phyloP scores from a whole-genome alignment of 2,888 invertebrate genomes.

The Mesorhabditis spiculigera region DNA sequence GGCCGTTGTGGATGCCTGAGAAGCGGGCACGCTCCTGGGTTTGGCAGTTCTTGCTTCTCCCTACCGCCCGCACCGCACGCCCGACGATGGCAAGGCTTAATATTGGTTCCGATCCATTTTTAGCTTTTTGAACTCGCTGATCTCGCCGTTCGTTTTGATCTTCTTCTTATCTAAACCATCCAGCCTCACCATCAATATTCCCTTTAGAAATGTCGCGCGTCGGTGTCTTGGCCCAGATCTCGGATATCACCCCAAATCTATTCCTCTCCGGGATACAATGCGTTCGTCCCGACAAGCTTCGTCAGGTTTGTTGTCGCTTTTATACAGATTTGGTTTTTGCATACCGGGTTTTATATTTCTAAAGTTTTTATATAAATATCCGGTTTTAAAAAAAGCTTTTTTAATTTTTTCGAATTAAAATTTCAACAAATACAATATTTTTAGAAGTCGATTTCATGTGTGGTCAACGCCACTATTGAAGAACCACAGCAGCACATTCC shows the following conservation, averaged over 20 bases:
- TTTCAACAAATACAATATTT: constrained; percentile 50
- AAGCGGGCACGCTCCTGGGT: too few species aligned
- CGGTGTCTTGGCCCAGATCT: constrained; percentile 59
- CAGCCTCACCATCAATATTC: background rate
- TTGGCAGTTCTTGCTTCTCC: too few species aligned
- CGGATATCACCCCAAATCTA: constrained; percentile 73
- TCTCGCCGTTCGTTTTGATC: background rate
- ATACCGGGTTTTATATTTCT: background rate
- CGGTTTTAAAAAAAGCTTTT: background rate
- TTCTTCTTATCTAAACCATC: background rate
- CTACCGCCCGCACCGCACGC: too few species aligned
- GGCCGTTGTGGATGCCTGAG: too few species aligned
- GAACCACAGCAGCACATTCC: constrained; percentile 66
- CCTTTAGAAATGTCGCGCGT: constrained; percentile 24
- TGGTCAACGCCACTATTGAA: constrained; percentile 80
- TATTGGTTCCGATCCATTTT: background rate
- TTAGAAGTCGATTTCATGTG: constrained; percentile 70
- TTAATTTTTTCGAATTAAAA: background rate
- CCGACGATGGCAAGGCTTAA: too few species aligned
- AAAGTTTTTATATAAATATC: background rate
- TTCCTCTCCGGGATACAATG: constrained; percentile 79
- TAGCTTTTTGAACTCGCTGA: background rate
- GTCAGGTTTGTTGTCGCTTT: constrained; percentile 58
- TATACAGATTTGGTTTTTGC: background rate
- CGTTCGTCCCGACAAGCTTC: constrained; percentile 70